A percentile compares a stretch with the other conserved stretches of the same genome.
phyloP scores from a whole-genome alignment of 2,888 invertebrate species.

The Chelonus formosanus region DNA sequence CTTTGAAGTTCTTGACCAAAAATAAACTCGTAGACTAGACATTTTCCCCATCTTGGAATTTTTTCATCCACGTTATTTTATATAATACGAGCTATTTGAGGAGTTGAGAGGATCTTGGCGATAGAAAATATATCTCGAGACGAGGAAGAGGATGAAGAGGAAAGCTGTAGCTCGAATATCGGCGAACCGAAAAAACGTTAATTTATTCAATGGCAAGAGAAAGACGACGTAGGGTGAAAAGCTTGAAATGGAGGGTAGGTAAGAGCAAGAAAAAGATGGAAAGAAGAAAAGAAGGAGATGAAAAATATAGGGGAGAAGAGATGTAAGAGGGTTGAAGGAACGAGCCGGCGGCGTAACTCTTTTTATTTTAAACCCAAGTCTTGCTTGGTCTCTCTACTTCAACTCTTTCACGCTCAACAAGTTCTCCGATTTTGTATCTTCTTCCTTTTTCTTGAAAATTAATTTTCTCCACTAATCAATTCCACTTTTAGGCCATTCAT shows the following conservation, averaged over 20 bases:
- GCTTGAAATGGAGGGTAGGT: slow-evolving; percentile 23
- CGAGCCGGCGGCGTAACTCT: slow-evolving; percentile 37
- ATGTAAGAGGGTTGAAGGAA: slow-evolving; percentile 35
- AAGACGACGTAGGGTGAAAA: slow-evolving; percentile 47
- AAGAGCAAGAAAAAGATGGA: slow-evolving; percentile 31
- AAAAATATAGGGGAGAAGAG: slow-evolving; percentile 33
- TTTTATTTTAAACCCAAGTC: slow-evolving; percentile 21
- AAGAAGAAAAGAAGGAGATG: slow-evolving; percentile 8
- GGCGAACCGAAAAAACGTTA: slow-evolving; percentile 60
- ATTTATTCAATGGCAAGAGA: slow-evolving; percentile 58
- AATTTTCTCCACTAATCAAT: slow-evolving; percentile 19
- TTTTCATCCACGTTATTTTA: slow-evolving; percentile 15
- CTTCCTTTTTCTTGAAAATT: slow-evolving; percentile 29
- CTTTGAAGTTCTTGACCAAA: slow-evolving; percentile 15
- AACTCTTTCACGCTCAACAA: slow-evolving; percentile 52
- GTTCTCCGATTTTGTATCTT: slow-evolving; percentile 51
- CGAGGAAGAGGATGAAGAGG: slow-evolving; percentile 26
- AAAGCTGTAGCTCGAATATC: slow-evolving; percentile 47
- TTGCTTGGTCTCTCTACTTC: slow-evolving; percentile 16
- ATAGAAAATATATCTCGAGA: slow-evolving; percentile 36
- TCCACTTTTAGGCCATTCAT: neutral
- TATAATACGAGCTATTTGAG: slow-evolving; percentile 19
- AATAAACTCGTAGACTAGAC: slow-evolving; percentile 13
- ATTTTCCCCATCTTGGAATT: neutral
- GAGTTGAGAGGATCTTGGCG: slow-evolving; percentile 30